These are phyloP conservation scores for Myiotriccus ornatus DNA, from an alignment of 2,797 vertebrate genomes.

Conservation along the genomic window DNA sequence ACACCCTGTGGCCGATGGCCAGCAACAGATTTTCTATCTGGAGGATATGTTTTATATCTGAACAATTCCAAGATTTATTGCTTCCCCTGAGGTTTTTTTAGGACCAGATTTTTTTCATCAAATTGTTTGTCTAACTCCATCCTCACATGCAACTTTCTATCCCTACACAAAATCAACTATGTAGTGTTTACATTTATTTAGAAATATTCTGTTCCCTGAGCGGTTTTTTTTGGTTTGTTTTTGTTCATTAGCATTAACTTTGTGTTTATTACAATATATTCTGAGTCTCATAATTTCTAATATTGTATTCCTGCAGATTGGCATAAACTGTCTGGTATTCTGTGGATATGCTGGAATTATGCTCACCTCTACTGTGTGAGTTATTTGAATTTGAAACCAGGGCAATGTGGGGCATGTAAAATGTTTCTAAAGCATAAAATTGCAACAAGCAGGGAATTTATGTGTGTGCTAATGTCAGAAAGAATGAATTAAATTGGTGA, in stretches of 20 bases:
- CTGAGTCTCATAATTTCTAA: neutral
- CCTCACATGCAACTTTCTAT: neutral
- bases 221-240: neutral
- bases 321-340: neutral
- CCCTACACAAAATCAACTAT: neutral
- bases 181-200: neutral
- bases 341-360: neutral
- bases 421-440: neutral
- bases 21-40: neutral
- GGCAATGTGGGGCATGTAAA: neutral
- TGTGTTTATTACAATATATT: neutral
- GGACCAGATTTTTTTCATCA: neutral
- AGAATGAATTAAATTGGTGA: neutral
- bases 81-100: neutral
- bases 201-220: neutral
- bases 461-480: neutral
- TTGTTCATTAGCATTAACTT: neutral
- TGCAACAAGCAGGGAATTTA: neutral
- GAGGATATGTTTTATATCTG: neutral
- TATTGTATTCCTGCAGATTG: neutral
- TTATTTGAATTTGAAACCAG: neutral
- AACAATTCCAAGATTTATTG: slow-evolving; percentile 15
- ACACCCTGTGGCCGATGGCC: neutral
- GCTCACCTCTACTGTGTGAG: no score
- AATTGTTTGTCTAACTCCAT: neutral